Evolutionary conservation across 2,888 invertebrate genomes (phyloP), one percentile per base, ranked within the genome.

Genomic region (Tuta absoluta): DNA sequence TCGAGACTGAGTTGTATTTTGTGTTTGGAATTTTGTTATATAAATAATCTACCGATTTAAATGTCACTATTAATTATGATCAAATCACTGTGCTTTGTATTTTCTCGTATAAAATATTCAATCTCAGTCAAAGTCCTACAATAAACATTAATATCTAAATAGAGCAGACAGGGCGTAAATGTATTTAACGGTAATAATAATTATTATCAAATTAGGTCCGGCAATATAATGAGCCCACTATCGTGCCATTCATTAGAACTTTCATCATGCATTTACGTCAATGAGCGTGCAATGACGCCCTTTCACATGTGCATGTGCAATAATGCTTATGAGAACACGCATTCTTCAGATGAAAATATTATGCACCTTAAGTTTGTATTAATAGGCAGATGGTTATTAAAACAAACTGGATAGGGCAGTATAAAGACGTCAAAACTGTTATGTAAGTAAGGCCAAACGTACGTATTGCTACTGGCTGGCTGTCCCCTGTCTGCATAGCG

Each of bases 401-500:
- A 33, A 33, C 8, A 7, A 3, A 8, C 33, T 33, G 33, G 33
- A 33, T 33, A 33, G 33, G 8, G 10, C 4, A 8, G 3, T 28
- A 2, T 33, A 33, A 10, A 8, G 10, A 8, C 33, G 33, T 33
- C 33, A 8, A 1, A 28, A 33, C 8, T 7, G 33, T 33, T 33
- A 33, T 8, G 8, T 33, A 33, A 33, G 33, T 28, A 4, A 28
- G 5, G 33, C 33, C 7, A 5, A 33, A 33, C 33, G 33, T 33
- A 33, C 33, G 41, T 41, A 3, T 14, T 14, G 14, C 14, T 14
- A 41, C n/a, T 14, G n/a, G 3, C 41, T 41, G 41, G 33, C 33
- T 41, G 41, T 1, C 41, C n/a, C 12, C 23, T 37, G 63, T 64
- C 57, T 53, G 66, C 75, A 78, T 80, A 78, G 72, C 74, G 79